Evolutionary conservation across 2,888 invertebrate species (phyloP).

Genomic region (Eremobia ochroleuca): DNA sequence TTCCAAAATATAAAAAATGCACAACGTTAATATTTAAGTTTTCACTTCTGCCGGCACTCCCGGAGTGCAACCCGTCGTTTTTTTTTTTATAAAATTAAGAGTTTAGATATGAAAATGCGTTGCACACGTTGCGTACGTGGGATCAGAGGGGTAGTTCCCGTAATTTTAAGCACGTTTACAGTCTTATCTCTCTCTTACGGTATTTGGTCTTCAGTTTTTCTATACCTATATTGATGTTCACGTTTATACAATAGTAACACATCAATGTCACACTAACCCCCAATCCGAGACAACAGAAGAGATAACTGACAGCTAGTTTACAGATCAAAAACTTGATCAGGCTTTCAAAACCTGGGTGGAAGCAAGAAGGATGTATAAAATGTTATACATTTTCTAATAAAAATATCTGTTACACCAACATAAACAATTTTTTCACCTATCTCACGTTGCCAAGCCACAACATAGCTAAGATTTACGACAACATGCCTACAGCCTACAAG

Average conservation of each 20-base stretch:
- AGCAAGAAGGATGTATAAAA: neutral
- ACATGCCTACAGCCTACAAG: constrained; percentile 1
- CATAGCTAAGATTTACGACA: constrained; percentile 38
- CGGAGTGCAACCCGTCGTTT: too few relatives aligned
- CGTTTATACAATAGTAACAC: neutral
- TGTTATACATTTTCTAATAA: neutral
- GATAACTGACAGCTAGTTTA: neutral
- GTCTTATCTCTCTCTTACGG: too few relatives aligned
- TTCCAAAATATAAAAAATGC: too few relatives aligned
- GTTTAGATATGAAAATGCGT: neutral
- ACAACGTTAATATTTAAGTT: too few relatives aligned
- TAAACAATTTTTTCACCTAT: constrained; percentile 5
- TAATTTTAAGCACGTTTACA: too few relatives aligned
- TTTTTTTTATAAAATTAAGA: neutral
- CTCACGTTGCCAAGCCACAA: constrained; percentile 10
- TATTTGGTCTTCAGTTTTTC: neutral
- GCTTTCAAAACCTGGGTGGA: neutral
- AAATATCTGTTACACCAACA: neutral
- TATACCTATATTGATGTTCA: neutral
- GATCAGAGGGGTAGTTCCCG: neutral
- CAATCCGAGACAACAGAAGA: too few relatives aligned
- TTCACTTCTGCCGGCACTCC: too few relatives aligned
- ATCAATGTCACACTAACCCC: neutral
- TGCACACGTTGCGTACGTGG: neutral
- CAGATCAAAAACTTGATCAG: neutral